phyloP scores from a whole-genome alignment of 2,888 invertebrate genomes.

The Ochropleura plecta region DNA sequence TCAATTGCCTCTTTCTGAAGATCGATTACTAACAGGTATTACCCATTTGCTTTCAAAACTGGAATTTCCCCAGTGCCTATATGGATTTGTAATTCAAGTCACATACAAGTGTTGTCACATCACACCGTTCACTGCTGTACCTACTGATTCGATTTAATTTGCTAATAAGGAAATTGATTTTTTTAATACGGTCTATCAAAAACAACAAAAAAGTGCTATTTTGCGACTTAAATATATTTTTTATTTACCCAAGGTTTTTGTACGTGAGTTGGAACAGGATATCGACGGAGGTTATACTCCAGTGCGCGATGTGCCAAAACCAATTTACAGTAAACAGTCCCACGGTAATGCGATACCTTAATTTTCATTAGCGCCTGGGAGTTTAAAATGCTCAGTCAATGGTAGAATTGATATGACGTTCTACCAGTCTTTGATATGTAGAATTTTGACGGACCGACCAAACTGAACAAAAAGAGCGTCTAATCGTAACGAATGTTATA shows the following conservation, averaged over 20 bases:
- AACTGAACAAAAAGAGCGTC: neutral
- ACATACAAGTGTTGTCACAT: conserved; percentile 4
- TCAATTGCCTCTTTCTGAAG: neutral
- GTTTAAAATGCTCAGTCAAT: conserved; percentile 32
- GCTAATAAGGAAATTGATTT: conserved; percentile 58
- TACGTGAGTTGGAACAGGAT: conserved; percentile 72
- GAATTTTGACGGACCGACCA: neutral
- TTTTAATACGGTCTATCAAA: conserved; percentile 33
- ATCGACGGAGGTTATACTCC: conserved; percentile 75
- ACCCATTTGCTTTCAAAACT: conserved; percentile 10
- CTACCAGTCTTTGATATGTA: neutral
- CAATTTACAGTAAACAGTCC: conserved; percentile 71
- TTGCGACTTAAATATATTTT: conserved; percentile 21
- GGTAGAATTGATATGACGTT: conserved; percentile 3
- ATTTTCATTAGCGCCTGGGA: conserved; percentile 66
- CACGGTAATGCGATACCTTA: conserved; percentile 75
- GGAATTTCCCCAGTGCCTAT: neutral
- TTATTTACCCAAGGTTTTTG: conserved; percentile 58
- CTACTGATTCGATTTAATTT: conserved; percentile 41
- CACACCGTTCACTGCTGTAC: conserved; percentile 18
- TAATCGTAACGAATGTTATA: neutral
- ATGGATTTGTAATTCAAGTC: conserved; percentile 10
- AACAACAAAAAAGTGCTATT: conserved; percentile 36
- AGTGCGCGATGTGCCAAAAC: conserved; percentile 76
- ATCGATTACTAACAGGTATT: conserved; percentile 8